These are phyloP conservation scores for Apostichopus californicus DNA, from an alignment of 35 echinoderm and acorn worm genomes.

Conservation along the genomic window DNA sequence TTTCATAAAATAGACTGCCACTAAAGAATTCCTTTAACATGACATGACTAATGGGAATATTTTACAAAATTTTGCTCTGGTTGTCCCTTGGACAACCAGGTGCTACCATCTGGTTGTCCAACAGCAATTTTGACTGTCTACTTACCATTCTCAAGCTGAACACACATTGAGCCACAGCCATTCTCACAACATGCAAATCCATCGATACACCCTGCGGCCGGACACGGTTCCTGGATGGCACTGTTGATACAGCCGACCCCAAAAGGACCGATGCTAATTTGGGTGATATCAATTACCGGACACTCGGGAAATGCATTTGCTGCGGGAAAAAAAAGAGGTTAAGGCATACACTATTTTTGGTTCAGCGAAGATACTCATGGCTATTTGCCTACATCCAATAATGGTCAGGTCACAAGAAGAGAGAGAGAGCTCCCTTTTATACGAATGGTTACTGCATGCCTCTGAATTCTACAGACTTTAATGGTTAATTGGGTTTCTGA, in stretches of 20 bases:
- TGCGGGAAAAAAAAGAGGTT: neutral
- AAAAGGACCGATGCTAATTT: conserved; percentile 15
- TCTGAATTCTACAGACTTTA: too few relatives aligned
- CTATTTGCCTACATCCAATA: neutral
- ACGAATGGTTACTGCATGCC: too few relatives aligned
- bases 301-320: conserved; percentile 39
- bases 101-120: too few relatives aligned
- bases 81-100: too few relatives aligned
- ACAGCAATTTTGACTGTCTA: neutral
- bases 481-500: too few relatives aligned
- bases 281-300: conserved; percentile 8
- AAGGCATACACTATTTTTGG: neutral
- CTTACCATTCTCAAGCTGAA: conserved; percentile 27
- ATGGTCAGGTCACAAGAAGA: neutral
- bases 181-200: conserved; percentile 46
- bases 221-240: neutral
- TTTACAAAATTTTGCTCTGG: too few relatives aligned
- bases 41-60: too few relatives aligned
- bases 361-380: neutral
- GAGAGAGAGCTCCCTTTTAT: neutral
- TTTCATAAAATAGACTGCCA: too few relatives aligned
- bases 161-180: conserved; percentile 39
- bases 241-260: conserved; percentile 12
- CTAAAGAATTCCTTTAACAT: too few relatives aligned
- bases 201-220: neutral